Conservation (phyloP, 1,140 invertebrate genomes). For the Polypedilum pembai region DNA sequence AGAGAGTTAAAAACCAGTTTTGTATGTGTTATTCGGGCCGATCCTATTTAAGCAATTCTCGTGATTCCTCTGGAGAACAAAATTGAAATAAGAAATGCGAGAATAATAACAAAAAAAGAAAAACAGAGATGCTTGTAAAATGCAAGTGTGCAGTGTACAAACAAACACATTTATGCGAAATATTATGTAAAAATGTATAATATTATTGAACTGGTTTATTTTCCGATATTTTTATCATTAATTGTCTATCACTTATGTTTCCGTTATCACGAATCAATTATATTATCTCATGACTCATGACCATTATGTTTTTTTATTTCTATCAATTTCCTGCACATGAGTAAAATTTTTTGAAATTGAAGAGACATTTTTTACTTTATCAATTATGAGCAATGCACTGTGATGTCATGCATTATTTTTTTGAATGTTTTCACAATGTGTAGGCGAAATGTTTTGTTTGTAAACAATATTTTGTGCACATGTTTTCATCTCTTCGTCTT, state of each 20-base stretch:
- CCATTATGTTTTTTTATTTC: too few species aligned
- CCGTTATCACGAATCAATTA: too few species aligned
- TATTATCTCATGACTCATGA: too few species aligned
- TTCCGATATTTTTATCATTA: too few species aligned
- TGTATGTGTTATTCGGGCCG: conserved; percentile 10
- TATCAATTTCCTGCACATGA: too few species aligned
- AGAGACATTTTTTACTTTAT: too few species aligned
- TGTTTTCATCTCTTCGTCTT: background rate
- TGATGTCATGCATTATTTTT: background rate
- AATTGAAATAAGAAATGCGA: background rate
- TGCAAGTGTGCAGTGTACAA: background rate
- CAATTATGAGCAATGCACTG: background rate
- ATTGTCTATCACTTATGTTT: too few species aligned
- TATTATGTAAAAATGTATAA: background rate
- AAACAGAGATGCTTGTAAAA: background rate
- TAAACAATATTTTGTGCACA: background rate
- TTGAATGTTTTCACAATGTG: background rate
- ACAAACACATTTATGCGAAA: background rate
- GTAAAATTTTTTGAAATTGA: too few species aligned
- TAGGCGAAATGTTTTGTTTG: conserved; percentile 17
- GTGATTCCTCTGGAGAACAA: background rate
- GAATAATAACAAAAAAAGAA: background rate
- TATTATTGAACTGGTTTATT: background rate
- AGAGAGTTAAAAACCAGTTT: background rate
- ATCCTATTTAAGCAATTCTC: conserved; percentile 6